Base-by-base conservation (phyloP, 1,140 invertebrate genomes). In the Lordiphosa mommai region DNA sequence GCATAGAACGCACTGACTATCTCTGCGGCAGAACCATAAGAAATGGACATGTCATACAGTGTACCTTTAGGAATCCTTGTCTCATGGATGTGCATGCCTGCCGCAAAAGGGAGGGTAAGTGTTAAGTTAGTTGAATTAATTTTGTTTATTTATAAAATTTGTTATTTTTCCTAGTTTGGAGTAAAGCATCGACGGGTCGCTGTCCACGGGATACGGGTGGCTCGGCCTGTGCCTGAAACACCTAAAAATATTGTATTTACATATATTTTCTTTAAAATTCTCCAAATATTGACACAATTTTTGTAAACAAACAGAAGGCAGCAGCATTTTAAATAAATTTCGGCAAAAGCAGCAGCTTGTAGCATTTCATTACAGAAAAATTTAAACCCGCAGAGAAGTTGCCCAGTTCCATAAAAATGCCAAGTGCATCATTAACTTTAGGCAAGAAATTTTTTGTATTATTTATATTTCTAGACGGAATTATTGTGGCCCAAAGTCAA, bases 281-380 rank as follows among this genome's bases (percentile, higher is more conserved):
- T 56, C 56, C 27, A 65, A 60, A 80, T 80, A 82, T 80, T 80
- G 70, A 80, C 61, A 82, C 59, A 59, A 71, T 59, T 82, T 59
- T 36, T 40, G 7, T 47, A 49, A 53, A 13, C 20, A 59, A 64
- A 53, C 48, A 64, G 38, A 34, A 12, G 36, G 12, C 20, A 40
- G 20, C 40, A 13, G 12, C 27, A 32, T n/a, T 47, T 43, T 41
- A 17, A 36, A 59, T 44, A 37, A 20, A 44, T 30, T 38, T 49
- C 27, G 10, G n/a, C 27, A 37, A 67, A 46, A 44, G 44, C 33
- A 29, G 14, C 48, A 43, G 12, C 34, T 30, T 50, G 20, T 40
- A 38, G 49, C 30, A 27, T 10, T 37, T 59, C 36, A 72, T 64
- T 72, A 34, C 46, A 47, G 27, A 56, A 61, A 50, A 49, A 44